Conservation (phyloP, 2,888 invertebrate species). For the Drosophila pseudotalamancana region DNA sequence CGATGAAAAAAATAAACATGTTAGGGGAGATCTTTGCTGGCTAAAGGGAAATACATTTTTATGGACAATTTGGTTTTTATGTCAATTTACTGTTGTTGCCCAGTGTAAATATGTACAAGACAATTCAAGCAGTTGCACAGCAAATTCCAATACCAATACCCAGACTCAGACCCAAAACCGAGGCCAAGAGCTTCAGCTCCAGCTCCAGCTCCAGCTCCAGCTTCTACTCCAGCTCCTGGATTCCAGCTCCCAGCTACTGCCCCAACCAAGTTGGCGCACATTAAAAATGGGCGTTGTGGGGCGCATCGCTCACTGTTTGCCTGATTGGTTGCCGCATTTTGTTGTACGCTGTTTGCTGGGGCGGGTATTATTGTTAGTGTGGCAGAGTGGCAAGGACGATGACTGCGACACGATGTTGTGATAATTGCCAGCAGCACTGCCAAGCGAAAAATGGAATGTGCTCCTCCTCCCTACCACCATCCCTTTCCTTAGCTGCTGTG, state of each 20-base stretch:
- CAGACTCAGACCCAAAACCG: slow-evolving; percentile 22
- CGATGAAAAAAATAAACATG: slow-evolving; percentile 17
- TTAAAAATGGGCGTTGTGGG: slow-evolving; percentile 73
- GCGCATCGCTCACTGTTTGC: slow-evolving; percentile 42
- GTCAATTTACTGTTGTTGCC: slow-evolving; percentile 77
- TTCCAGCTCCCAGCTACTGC: too few species aligned
- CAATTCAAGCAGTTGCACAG: slow-evolving; percentile 74
- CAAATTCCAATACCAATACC: slow-evolving; percentile 50
- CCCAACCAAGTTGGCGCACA: slow-evolving; percentile 37
- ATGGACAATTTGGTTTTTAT: slow-evolving; percentile 79
- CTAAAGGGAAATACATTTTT: slow-evolving; percentile 78
- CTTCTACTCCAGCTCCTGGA: too few species aligned
- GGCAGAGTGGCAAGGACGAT: slow-evolving; percentile 47
- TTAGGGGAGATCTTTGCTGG: slow-evolving; percentile 61
- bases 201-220: background rate
- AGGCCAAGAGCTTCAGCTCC: slow-evolving; percentile 16
- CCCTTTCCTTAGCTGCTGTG: background rate
- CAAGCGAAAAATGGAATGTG: slow-evolving; percentile 20
- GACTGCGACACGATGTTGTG: slow-evolving; percentile 76
- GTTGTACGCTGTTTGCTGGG: slow-evolving; percentile 27
- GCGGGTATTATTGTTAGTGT: slow-evolving; percentile 51
- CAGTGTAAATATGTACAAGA: slow-evolving; percentile 72
- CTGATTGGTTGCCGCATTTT: slow-evolving; percentile 67
- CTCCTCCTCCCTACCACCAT: background rate
- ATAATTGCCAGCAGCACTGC: slow-evolving; percentile 64